Evolutionary conservation across 2,888 invertebrate species (phyloP).

Genomic region (Eupeodes latifasciatus): DNA sequence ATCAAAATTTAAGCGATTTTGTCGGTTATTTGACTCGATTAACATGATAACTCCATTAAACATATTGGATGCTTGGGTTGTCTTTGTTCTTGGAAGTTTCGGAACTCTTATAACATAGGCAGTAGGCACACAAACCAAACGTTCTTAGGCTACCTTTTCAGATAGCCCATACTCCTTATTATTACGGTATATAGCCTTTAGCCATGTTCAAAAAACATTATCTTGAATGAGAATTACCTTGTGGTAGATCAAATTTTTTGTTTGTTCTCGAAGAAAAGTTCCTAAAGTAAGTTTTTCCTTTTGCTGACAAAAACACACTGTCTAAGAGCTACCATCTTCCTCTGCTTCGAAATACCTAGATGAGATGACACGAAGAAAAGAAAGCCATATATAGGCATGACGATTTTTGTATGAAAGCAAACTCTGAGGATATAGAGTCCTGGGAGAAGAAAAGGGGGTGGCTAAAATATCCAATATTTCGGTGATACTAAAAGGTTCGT

Average conservation of each 20-base stretch:
- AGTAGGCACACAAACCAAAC: slow-evolving; percentile 17
- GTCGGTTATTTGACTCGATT: slow-evolving; percentile 45
- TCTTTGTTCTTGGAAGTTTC: not conserved
- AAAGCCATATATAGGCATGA: not conserved
- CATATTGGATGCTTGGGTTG: slow-evolving; percentile 12
- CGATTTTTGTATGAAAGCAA: not conserved
- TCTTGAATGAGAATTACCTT: slow-evolving; percentile 69
- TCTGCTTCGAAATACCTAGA: slow-evolving; percentile 1
- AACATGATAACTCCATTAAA: slow-evolving; percentile 72
- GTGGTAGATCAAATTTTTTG: slow-evolving; percentile 62
- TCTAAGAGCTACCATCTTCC: not conserved
- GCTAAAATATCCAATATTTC: slow-evolving; percentile 66
- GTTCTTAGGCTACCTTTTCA: slow-evolving; percentile 2
- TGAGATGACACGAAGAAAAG: slow-evolving; percentile 6
- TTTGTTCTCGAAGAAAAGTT: slow-evolving; percentile 59
- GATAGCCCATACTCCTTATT: not conserved
- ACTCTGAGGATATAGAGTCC: slow-evolving; percentile 18
- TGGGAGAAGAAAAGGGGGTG: slow-evolving; percentile 3
- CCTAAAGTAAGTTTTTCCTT: slow-evolving; percentile 44
- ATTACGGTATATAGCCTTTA: slow-evolving; percentile 16
- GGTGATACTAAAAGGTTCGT: not conserved
- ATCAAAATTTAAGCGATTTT: slow-evolving; percentile 40
- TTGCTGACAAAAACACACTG: slow-evolving; percentile 3
- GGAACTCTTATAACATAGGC: not conserved
- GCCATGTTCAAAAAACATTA: slow-evolving; percentile 65